Percentiles rank a stretch among this genome's conserved stretches.
These are phyloP conservation scores for Pteria penguin DNA, from an alignment of 2,888 invertebrate species.

Conservation along the genomic window DNA sequence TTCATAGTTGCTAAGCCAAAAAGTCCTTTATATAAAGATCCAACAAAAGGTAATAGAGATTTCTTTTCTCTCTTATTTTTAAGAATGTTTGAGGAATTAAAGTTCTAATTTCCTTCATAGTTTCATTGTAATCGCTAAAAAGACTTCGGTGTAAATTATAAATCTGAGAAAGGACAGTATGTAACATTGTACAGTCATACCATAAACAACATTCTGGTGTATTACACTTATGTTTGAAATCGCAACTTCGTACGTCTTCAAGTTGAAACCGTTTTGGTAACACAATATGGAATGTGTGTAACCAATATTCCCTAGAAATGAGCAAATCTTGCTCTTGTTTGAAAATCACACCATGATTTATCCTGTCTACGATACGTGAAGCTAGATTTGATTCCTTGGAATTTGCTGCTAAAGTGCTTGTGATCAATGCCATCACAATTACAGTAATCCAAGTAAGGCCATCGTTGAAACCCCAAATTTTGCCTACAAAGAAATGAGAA, in stretches of 20 bases:
- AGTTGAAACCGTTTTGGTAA: slow-evolving; percentile 13
- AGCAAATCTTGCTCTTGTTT: background rate
- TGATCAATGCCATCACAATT: background rate
- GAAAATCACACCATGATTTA: slow-evolving; percentile 26
- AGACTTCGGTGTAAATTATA: slow-evolving; percentile 10
- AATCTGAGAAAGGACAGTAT: background rate
- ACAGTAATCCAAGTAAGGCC: background rate
- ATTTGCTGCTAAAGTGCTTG: background rate
- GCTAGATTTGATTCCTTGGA: background rate
- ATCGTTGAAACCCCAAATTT: background rate
- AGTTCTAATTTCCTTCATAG: background rate
- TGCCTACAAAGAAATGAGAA: background rate
- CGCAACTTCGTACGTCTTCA: background rate
- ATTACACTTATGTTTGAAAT: slow-evolving; percentile 10
- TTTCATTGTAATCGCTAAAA: slow-evolving; percentile 9
- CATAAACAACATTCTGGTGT: background rate
- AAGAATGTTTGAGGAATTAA: background rate
- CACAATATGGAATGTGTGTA: slow-evolving; percentile 19
- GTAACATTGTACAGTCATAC: slow-evolving; percentile 3
- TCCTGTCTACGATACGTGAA: background rate
- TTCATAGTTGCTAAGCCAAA: slow-evolving; percentile 27
- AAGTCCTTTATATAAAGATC: slow-evolving; percentile 20
- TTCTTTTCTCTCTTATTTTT: slow-evolving; percentile 8
- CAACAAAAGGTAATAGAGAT: slow-evolving; percentile 28
- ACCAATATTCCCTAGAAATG: slow-evolving; percentile 15